These are phyloP conservation scores for Sarcophilus harrisii DNA, from an alignment of 2,797 vertebrate genomes.

Conservation along the genomic window DNA sequence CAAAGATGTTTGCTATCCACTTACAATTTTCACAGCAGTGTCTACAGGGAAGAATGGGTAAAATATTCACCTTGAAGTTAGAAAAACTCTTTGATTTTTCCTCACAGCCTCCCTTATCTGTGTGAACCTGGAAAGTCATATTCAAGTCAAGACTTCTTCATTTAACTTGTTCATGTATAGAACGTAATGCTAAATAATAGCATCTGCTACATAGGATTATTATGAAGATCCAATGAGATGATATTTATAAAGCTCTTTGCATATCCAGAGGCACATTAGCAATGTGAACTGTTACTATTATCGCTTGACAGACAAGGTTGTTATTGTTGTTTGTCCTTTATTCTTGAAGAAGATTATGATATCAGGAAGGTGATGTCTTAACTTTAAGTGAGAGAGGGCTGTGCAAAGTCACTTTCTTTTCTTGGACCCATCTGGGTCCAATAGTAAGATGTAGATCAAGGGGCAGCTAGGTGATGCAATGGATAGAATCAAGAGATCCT, in stretches of 20 bases:
- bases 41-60: background rate
- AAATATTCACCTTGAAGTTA: background rate
- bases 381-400: too few species aligned
- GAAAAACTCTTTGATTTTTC: background rate
- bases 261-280: background rate
- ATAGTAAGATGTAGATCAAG: too few species aligned
- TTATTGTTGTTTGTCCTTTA: too few species aligned
- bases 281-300: background rate
- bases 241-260: background rate
- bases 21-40: background rate
- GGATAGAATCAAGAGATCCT: too few species aligned
- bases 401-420: too few species aligned
- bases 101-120: background rate
- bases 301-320: background rate
- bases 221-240: background rate
- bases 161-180: background rate
- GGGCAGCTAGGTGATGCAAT: too few species aligned
- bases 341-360: too few species aligned
- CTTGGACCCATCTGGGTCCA: too few species aligned
- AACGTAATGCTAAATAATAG: background rate
- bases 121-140: background rate
- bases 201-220: background rate
- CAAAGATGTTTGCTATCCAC: background rate
- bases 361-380: too few species aligned
- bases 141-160: background rate